Conservation (phyloP, 2,888 invertebrate genomes). For the Coleophora flavipennella region DNA sequence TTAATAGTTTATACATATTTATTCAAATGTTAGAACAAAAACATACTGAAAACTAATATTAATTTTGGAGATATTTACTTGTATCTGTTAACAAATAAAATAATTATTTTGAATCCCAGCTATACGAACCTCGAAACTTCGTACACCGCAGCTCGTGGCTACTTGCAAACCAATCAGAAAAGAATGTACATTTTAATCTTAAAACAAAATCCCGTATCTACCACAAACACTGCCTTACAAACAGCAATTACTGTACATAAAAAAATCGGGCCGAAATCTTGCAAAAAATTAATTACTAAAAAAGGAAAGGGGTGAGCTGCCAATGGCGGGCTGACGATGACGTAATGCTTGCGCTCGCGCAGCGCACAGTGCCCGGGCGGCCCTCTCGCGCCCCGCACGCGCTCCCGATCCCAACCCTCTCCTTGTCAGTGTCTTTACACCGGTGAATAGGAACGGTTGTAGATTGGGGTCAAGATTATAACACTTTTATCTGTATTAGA, state of each 20-base stretch:
- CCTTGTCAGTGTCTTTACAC: conserved; percentile 6
- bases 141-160: neutral
- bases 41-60: no score
- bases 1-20: no score
- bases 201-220: conserved; percentile 7
- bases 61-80: no score
- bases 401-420: conserved; percentile 20
- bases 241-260: conserved; percentile 25
- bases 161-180: neutral
- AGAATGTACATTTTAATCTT: neutral
- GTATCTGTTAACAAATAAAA: no score
- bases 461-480: no score
- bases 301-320: conserved; percentile 65
- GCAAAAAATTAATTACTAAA: conserved; percentile 65
- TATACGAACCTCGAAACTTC: neutral
- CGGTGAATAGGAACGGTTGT: conserved; percentile 7
- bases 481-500: no score
- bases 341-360: conserved; percentile 37
- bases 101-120: neutral
- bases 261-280: conserved; percentile 47
- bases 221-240: conserved; percentile 1
- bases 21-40: no score
- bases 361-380: conserved; percentile 56
- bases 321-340: conserved; percentile 58
- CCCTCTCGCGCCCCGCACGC: conserved; percentile 44